Percentiles rank a stretch among this genome's conserved stretches.
phyloP scores from a whole-genome alignment of 2,888 invertebrate genomes.

The Ptilodon capucinus region DNA sequence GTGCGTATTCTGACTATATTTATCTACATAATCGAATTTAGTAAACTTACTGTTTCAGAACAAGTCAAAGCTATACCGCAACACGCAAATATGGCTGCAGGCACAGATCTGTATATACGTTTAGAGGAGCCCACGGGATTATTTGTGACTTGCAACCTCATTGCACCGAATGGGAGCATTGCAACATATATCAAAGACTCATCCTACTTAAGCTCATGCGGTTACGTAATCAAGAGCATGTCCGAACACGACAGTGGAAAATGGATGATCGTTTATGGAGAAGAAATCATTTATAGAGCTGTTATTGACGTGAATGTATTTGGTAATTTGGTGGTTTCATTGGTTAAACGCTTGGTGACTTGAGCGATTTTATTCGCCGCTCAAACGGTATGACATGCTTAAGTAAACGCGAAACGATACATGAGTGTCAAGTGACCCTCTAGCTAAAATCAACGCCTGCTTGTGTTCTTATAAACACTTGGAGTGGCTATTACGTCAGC shows the following conservation, averaged over 20 bases:
- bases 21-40: background rate
- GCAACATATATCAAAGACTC: conserved; percentile 32
- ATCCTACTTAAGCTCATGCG: conserved; percentile 42
- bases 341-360: background rate
- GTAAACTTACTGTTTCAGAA: conserved; percentile 40
- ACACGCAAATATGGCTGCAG: conserved; percentile 42
- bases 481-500: too few relatives aligned
- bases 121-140: conserved; percentile 40
- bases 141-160: conserved; percentile 51
- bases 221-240: conserved; percentile 47
- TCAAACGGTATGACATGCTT: too few relatives aligned
- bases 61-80: conserved; percentile 42
- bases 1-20: too few relatives aligned
- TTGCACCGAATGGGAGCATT: conserved; percentile 36
- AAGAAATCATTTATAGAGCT: conserved; percentile 47
- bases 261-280: conserved; percentile 60
- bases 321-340: conserved; percentile 39
- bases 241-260: conserved; percentile 38
- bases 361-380: too few relatives aligned
- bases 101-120: conserved; percentile 53
- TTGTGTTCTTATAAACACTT: too few relatives aligned
- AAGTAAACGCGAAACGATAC: too few relatives aligned
- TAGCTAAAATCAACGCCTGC: too few relatives aligned
- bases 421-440: too few relatives aligned
- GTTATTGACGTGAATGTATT: conserved; percentile 43